phyloP scores from a whole-genome alignment of 2,888 invertebrate species.

The Drosophila lutescens region DNA sequence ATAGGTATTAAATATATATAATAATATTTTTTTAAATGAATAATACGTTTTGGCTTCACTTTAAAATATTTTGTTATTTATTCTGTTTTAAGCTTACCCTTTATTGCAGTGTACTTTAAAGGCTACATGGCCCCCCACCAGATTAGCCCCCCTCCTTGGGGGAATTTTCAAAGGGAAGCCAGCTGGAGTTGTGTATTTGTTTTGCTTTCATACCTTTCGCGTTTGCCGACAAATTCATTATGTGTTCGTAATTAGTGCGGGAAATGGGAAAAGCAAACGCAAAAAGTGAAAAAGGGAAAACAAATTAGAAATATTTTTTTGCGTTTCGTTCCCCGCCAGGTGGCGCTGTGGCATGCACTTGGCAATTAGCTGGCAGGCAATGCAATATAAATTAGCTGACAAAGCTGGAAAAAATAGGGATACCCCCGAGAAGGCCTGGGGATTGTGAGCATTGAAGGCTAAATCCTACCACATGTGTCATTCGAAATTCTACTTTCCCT shows the following conservation, averaged over 20 bases:
- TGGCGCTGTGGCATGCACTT: slow-evolving; percentile 48
- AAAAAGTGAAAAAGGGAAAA: slow-evolving; percentile 23
- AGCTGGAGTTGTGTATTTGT: slow-evolving; percentile 15
- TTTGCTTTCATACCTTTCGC: slow-evolving; percentile 24
- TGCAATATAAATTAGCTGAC: slow-evolving; percentile 64
- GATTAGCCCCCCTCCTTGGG: slow-evolving; percentile 8
- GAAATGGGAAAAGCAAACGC: slow-evolving; percentile 40
- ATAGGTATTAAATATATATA: no score
- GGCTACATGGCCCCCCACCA: neutral
- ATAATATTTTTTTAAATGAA: no score
- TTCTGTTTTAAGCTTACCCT: no score
- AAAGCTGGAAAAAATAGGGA: slow-evolving; percentile 14
- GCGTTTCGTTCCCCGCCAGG: slow-evolving; percentile 35
- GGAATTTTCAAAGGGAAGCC: slow-evolving; percentile 27
- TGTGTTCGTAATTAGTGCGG: slow-evolving; percentile 57
- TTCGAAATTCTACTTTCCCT: slow-evolving; percentile 10
- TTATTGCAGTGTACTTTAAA: neutral
- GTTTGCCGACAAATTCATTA: slow-evolving; percentile 43
- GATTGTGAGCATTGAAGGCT: neutral
- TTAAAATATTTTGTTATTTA: no score
- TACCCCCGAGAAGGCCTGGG: slow-evolving; percentile 38
- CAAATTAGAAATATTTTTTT: slow-evolving; percentile 42
- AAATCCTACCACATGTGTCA: slow-evolving; percentile 1
- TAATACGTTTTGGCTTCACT: no score
- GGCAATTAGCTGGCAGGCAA: slow-evolving; percentile 59